Evolutionary conservation across 2,113 vertebrate species (phyloP).

Genomic region (Corythornis vintsioides): DNA sequence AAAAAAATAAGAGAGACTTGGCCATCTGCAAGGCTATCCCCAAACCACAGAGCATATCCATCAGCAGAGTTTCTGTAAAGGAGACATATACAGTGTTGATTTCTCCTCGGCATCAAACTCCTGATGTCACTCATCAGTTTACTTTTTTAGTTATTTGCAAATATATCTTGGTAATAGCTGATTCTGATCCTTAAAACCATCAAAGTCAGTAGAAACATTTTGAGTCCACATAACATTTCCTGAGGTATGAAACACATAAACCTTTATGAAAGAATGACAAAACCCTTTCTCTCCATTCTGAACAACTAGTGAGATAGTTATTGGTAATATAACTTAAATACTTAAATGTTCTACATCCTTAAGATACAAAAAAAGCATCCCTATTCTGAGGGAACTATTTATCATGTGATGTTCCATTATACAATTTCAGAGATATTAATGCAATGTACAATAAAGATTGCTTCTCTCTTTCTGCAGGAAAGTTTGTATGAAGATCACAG

Average conservation of each 20-base stretch:
- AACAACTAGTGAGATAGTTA: background rate
- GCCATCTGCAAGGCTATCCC: rapidly evolving
- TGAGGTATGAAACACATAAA: background rate
- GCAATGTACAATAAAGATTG: background rate
- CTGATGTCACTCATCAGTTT: background rate
- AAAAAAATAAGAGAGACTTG: background rate
- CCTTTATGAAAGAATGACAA: background rate
- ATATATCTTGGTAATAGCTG: too few relatives aligned
- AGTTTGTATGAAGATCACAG: background rate
- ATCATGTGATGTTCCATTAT: background rate
- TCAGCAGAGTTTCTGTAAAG: rapidly evolving
- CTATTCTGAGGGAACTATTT: background rate
- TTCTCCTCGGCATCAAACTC: background rate
- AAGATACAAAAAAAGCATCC: background rate
- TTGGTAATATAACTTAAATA: background rate
- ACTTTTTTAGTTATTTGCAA: background rate
- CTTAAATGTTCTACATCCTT: background rate
- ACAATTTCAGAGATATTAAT: background rate
- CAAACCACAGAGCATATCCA: background rate
- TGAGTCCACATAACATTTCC: background rate
- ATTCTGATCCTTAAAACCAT: background rate
- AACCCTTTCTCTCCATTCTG: background rate
- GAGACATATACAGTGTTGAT: background rate
- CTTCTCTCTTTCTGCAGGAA: background rate
- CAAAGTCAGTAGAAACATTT: background rate